Conservation (phyloP, 2,113 vertebrate species). For the Entomyzon cyanotis region DNA sequence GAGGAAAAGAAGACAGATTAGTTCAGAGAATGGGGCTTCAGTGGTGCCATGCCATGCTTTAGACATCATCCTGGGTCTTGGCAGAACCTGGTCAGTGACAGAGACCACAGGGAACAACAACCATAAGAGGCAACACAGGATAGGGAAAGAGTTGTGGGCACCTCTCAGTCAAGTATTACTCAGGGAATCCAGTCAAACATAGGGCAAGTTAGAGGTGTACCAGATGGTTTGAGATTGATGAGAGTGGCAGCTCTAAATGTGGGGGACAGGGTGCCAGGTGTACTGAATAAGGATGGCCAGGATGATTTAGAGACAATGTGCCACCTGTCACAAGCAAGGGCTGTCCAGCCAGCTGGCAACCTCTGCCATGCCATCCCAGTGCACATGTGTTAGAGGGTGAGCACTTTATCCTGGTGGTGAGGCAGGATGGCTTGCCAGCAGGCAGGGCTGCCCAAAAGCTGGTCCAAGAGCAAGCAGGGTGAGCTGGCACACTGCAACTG, state of each 20-base stretch:
- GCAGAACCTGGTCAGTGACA: neutral
- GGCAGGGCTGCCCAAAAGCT: neutral
- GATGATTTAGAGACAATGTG: neutral
- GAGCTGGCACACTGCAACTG: neutral
- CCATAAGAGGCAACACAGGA: neutral
- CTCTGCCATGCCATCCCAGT: neutral
- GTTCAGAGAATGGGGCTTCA: neutral
- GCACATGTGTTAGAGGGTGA: neutral
- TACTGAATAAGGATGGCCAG: neutral
- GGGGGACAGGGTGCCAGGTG: neutral
- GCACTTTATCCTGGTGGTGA: neutral
- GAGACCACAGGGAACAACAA: neutral
- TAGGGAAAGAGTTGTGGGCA: neutral
- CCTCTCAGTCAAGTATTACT: neutral
- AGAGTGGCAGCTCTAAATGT: neutral
- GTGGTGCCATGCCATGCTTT: neutral
- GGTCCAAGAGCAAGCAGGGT: neutral
- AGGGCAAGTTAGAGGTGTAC: neutral
- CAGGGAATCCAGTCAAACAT: neutral
- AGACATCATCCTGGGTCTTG: neutral
- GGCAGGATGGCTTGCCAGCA: neutral
- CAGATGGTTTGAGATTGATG: neutral
- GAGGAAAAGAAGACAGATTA: neutral
- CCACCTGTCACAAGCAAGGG: constrained; percentile 12
- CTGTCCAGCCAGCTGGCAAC: constrained; percentile 26